Evolutionary conservation across 2,888 invertebrate genomes (phyloP), one percentile per base, ranked within the genome.

Genomic region (Sabatieria punctata): DNA sequence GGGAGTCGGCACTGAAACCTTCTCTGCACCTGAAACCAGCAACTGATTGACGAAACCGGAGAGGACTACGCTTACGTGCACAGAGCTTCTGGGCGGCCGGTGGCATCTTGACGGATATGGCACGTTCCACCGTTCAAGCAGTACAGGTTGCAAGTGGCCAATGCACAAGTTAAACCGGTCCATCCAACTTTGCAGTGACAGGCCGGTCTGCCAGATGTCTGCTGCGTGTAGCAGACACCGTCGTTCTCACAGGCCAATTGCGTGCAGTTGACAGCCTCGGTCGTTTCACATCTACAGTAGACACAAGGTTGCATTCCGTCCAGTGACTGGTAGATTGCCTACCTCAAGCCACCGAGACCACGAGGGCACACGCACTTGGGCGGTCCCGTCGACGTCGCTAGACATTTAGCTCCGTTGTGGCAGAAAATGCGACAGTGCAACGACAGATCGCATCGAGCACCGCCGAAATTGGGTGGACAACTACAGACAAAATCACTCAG

Each of bases 391-490:
- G 49, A 36, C 35, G 44, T 36, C 23, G 51, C 21, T 6, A 23
- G 21, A 33, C 51, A 51, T 2, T 26, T 15, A 4, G 50, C 51
- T 4, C 51, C 48, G 19, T 49, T 50, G 19, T 40, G 45, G 33
- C 51, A 51, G 21, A 19, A 38, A 1, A 25, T 30, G 8, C 35
- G 25, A 35, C 51, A 51, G 13, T n/a, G 19, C n/a, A 33, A 25
- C 15, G 39, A 71, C 45, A 67, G 57, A 19, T 74, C 70, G 59
- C 79, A 79, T 27, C 56, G 53, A 3, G 47, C 48, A 1, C 78
- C 78, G 25, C 69, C 66, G 74, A 75, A 77, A 26, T 73, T 36
- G 0, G 23, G 30, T n/a, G n/a, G n/a, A n/a, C n/a, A n/a, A n/a
- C n/a, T n/a, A n/a, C n/a, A n/a, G n/a, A n/a, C n/a, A n/a, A n/a